A percentile compares a stretch with the other conserved stretches of the same genome.
Evolutionary conservation across 2,113 vertebrate species (phyloP).

Genomic region (Muntiacus reevesi): DNA sequence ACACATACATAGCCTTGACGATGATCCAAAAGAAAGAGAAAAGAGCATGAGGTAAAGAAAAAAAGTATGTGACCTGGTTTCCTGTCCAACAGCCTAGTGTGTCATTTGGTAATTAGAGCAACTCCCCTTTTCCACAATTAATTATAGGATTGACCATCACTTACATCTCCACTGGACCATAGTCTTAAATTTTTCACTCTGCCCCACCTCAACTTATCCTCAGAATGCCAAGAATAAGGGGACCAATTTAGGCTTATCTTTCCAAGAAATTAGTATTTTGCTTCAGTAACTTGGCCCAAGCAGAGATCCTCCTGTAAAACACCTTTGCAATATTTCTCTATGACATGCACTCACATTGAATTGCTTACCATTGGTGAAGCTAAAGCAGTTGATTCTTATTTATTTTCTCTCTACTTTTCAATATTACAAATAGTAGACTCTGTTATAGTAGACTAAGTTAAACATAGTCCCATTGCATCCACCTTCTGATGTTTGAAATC

Average conservation of each 20-base stretch:
- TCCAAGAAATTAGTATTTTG: neutral
- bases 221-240: neutral
- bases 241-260: neutral
- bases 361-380: neutral
- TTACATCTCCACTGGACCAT: neutral
- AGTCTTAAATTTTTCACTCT: neutral
- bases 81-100: neutral
- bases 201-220: neutral
- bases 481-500: neutral
- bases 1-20: neutral
- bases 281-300: neutral
- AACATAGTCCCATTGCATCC: neutral
- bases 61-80: neutral
- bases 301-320: neutral
- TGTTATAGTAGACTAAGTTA: neutral
- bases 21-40: neutral
- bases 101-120: neutral
- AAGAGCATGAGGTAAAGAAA: neutral
- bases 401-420: neutral
- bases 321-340: neutral
- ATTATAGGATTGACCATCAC: accelerated
- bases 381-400: neutral
- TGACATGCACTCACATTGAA: neutral
- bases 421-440: neutral
- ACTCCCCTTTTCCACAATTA: neutral